Percentiles rank a stretch among this genome's conserved stretches.
phyloP scores from a whole-genome alignment of 2,888 invertebrate genomes.

The Dolichomitus sp. region DNA sequence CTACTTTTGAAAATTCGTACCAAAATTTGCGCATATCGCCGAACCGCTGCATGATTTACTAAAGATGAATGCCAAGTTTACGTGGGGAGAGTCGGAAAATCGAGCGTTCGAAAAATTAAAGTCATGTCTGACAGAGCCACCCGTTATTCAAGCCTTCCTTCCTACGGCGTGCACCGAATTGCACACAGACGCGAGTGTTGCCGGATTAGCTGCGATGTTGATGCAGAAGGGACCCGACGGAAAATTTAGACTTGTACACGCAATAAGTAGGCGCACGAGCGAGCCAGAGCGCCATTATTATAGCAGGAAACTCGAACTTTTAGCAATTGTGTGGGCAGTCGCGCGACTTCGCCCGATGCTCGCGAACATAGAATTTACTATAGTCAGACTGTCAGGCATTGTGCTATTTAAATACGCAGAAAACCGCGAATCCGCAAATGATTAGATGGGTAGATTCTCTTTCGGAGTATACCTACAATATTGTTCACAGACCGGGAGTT shows the following conservation, averaged over 20 bases:
- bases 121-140: too few species aligned
- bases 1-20: too few species aligned
- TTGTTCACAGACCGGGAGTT: conserved; percentile 61
- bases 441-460: conserved; percentile 61
- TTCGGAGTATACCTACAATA: conserved; percentile 59
- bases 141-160: too few species aligned
- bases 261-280: background rate
- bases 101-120: too few species aligned
- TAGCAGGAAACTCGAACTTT: background rate
- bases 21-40: too few species aligned
- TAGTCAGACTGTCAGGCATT: conserved; percentile 67
- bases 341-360: background rate
- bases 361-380: background rate
- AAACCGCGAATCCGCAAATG: conserved; percentile 67
- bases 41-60: too few species aligned
- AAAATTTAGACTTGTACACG: background rate
- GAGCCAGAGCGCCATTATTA: background rate
- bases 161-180: too few species aligned
- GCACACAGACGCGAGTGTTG: background rate
- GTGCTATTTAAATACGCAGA: conserved; percentile 66
- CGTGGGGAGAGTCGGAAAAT: too few species aligned
- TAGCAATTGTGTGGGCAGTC: background rate
- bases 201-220: background rate
- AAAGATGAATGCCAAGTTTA: too few species aligned
- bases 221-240: background rate